These are phyloP conservation scores for Lepus oiostolus DNA, from an alignment of 2,797 vertebrate species.

Conservation along the genomic window DNA sequence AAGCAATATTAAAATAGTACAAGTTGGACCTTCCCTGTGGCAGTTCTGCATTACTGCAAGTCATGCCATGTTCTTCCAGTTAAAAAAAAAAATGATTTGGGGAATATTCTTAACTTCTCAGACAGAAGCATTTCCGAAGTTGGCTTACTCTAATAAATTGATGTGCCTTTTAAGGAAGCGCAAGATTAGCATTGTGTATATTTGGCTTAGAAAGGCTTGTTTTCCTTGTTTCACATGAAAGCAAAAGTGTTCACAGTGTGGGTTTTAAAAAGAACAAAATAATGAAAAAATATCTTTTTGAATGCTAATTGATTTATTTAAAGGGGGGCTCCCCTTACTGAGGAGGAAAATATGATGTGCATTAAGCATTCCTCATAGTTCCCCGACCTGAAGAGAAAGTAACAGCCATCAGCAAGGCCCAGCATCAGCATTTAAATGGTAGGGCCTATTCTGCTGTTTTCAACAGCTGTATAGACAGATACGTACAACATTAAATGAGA, in stretches of 20 bases:
- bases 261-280: conserved; percentile 32
- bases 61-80: not conserved
- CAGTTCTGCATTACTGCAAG: not conserved
- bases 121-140: not conserved
- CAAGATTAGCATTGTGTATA: not conserved
- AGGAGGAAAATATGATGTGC: conserved; percentile 71
- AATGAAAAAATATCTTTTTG: not conserved
- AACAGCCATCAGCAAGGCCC: conserved; percentile 72
- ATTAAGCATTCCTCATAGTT: conserved; percentile 73
- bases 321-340: conserved; percentile 62
- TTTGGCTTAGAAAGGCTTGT: not conserved
- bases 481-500: conserved; percentile 67
- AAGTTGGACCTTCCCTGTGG: conserved; percentile 50
- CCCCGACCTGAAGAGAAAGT: conserved; percentile 79
- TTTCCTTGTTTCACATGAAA: conserved; percentile 23
- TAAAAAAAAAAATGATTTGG: not conserved
- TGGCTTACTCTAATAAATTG: conserved; percentile 34
- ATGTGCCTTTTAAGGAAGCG: not conserved
- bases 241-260: not conserved
- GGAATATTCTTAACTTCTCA: not conserved
- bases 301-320: conserved; percentile 75
- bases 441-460: conserved; percentile 70
- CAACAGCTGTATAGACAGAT: conserved; percentile 76
- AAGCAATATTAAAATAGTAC: conserved; percentile 67
- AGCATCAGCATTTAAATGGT: conserved; percentile 33